Percentiles rank a stretch among this genome's conserved stretches.
phyloP scores from a whole-genome alignment of 2,113 vertebrate genomes.

The Proteles cristata region DNA sequence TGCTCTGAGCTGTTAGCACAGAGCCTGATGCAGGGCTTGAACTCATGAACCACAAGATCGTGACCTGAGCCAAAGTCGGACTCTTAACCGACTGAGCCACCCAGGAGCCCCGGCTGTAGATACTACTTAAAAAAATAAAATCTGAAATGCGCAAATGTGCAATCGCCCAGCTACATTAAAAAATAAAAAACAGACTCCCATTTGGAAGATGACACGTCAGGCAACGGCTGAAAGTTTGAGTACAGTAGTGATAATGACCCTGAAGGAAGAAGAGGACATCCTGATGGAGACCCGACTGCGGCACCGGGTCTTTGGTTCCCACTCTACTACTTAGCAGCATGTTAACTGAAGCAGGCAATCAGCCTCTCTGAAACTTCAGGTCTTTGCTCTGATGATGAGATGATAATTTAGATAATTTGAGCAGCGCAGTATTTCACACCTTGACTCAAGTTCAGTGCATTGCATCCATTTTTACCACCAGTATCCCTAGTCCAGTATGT shows the following conservation, averaged over 20 bases:
- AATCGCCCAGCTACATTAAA: too few relatives aligned
- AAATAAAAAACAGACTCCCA: too few relatives aligned
- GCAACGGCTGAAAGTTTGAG: background rate
- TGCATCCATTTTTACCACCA: background rate
- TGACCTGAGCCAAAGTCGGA: too few relatives aligned
- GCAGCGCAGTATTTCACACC: background rate
- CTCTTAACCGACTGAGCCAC: too few relatives aligned
- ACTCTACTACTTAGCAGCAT: background rate
- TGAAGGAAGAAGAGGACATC: background rate
- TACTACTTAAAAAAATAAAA: too few relatives aligned
- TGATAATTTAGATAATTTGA: background rate
- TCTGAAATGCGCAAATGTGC: too few relatives aligned
- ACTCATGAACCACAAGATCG: fast-evolving
- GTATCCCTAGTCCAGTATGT: background rate
- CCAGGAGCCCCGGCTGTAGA: too few relatives aligned
- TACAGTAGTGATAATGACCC: background rate
- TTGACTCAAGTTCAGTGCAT: background rate
- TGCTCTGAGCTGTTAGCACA: too few relatives aligned
- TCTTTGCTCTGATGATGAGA: background rate
- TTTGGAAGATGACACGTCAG: background rate
- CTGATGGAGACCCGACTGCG: background rate
- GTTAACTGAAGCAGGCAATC: background rate
- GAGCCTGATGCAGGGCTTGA: too few relatives aligned
- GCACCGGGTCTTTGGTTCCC: background rate
- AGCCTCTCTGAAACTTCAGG: background rate